Percentiles rank a stretch among this genome's conserved stretches.
Evolutionary conservation across 2,888 invertebrate genomes (phyloP).

Genomic region (Drosophila hamatofila): DNA sequence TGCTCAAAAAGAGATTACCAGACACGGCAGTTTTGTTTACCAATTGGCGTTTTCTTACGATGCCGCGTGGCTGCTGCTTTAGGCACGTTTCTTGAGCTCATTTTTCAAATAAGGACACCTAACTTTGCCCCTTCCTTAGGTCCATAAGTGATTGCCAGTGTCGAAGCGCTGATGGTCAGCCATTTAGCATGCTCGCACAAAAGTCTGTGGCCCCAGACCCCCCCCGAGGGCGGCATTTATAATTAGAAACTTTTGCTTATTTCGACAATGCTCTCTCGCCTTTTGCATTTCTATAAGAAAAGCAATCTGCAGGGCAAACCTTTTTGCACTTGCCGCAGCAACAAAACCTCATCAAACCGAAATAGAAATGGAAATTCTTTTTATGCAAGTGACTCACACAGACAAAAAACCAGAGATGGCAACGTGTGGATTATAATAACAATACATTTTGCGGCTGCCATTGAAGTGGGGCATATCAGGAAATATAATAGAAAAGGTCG

Average conservation of each 20-base stretch:
- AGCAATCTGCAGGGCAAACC: slow-evolving; percentile 11
- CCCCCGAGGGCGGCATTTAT: slow-evolving; percentile 41
- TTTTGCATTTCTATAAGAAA: slow-evolving; percentile 1
- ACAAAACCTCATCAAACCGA: slow-evolving; percentile 24
- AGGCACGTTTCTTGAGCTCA: slow-evolving; percentile 15
- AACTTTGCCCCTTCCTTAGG: background rate
- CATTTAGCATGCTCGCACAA: slow-evolving; percentile 38
- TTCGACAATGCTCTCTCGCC: slow-evolving; percentile 20
- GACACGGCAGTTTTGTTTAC: slow-evolving; percentile 47
- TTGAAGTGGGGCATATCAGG: background rate
- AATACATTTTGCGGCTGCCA: background rate
- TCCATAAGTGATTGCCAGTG: slow-evolving; percentile 40
- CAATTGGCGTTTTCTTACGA: background rate
- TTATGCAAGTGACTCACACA: slow-evolving; percentile 18
- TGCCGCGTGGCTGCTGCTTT: slow-evolving; percentile 1
- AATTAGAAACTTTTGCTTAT: slow-evolving; percentile 57
- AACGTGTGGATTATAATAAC: background rate
- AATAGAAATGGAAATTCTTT: slow-evolving; percentile 29
- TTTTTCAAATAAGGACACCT: slow-evolving; percentile 21
- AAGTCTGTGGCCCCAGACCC: background rate
- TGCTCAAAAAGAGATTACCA: slow-evolving; percentile 57
- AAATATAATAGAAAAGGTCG: background rate
- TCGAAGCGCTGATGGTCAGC: slow-evolving; percentile 43
- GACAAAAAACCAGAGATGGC: slow-evolving; percentile 11
- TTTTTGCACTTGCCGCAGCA: slow-evolving; percentile 26